A percentile compares a stretch with the other conserved stretches of the same genome.
Evolutionary conservation across 1,140 invertebrate species (phyloP).

Genomic region (Spodoptera litura): DNA sequence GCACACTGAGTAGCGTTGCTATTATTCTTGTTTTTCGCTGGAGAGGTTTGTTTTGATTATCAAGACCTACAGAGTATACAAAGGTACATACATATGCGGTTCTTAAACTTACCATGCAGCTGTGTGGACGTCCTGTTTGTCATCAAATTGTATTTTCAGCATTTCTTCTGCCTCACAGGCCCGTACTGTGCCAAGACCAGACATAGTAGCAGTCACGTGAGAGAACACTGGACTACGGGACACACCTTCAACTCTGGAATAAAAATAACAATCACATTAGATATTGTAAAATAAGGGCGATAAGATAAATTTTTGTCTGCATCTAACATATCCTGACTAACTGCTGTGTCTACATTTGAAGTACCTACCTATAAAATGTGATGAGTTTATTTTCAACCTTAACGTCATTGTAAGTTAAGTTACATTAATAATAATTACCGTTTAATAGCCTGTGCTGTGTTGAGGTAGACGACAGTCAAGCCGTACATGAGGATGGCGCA

Average conservation of each 20-base stretch:
- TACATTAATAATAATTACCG: constrained; percentile 59
- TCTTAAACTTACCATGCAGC: constrained; percentile 80
- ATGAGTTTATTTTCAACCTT: too few species aligned
- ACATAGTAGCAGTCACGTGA: constrained; percentile 91
- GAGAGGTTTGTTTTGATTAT: too few species aligned
- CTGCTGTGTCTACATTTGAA: too few species aligned
- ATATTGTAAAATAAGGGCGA: neutral
- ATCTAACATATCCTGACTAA: too few species aligned
- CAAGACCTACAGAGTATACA: too few species aligned
- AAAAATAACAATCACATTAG: neutral
- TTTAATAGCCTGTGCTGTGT: constrained; percentile 93
- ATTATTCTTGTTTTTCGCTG: too few species aligned
- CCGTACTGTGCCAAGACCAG: constrained; percentile 93
- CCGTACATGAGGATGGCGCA: constrained; percentile 89
- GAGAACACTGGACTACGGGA: constrained; percentile 92
- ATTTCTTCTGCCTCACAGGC: constrained; percentile 90
- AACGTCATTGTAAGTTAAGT: too few species aligned
- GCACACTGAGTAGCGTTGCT: too few species aligned
- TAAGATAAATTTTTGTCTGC: neutral
- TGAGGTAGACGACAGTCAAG: constrained; percentile 91
- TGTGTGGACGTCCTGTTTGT: constrained; percentile 88
- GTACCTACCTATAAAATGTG: too few species aligned
- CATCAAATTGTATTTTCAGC: constrained; percentile 91
- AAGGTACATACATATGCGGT: too few species aligned
- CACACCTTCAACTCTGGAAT: constrained; percentile 75